phyloP scores from a whole-genome alignment of 2,888 invertebrate species.

The Labia minor region DNA sequence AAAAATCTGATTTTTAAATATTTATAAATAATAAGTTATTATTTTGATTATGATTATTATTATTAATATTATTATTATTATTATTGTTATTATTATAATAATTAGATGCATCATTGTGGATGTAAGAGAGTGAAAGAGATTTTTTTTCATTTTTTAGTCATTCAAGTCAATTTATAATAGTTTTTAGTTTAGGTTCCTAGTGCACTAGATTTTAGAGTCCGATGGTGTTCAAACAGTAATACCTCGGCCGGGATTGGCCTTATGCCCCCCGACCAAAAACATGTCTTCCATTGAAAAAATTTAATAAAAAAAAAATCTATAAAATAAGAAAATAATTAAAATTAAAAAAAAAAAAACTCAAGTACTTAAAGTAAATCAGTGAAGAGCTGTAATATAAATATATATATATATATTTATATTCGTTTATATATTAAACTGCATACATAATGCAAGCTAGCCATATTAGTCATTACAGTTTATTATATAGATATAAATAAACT shows the following conservation, averaged over 20 bases:
- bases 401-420: not conserved
- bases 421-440: no score
- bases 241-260: constrained; percentile 3
- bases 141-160: not conserved
- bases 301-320: not conserved
- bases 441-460: constrained; percentile 7
- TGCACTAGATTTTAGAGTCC: not conserved
- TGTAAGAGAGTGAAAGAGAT: not conserved
- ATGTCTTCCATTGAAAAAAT: not conserved
- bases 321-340: no score
- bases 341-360: not conserved
- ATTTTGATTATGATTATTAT: no score
- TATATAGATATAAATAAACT: no score
- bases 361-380: not conserved
- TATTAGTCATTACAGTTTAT: not conserved
- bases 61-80: no score
- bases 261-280: not conserved
- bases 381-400: not conserved
- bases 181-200: not conserved
- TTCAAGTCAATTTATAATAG: not conserved
- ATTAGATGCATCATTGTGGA: no score
- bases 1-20: no score
- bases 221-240: constrained; percentile 8
- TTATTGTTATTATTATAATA: no score
- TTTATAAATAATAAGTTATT: no score